Evolutionary conservation across 1,140 invertebrate genomes (phyloP).

Genomic region (Euschistus heros): DNA sequence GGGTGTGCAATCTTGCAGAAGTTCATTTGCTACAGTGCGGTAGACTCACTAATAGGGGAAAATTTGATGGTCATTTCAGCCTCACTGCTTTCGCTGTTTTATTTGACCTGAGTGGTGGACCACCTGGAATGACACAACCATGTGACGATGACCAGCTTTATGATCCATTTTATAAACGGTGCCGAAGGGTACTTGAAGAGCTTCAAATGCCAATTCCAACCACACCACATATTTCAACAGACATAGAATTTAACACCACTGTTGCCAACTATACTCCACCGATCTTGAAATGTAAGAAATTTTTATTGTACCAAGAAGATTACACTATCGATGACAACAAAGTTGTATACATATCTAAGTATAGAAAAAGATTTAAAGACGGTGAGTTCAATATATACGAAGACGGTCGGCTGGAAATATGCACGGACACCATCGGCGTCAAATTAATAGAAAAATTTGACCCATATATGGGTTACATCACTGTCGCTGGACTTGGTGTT

Average conservation of each 20-base stretch:
- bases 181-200: slow-evolving; percentile 36
- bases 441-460: slow-evolving; percentile 37
- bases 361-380: slow-evolving; percentile 33
- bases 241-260: not conserved
- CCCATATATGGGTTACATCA: slow-evolving; percentile 38
- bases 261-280: not conserved
- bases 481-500: slow-evolving; percentile 37
- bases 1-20: slow-evolving; percentile 41
- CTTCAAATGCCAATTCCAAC: not conserved
- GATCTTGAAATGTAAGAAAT: slow-evolving; percentile 16
- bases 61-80: slow-evolving; percentile 34
- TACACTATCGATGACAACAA: slow-evolving; percentile 11
- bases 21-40: slow-evolving; percentile 36
- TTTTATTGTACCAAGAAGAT: slow-evolving; percentile 12
- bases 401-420: slow-evolving; percentile 28
- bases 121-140: slow-evolving; percentile 34
- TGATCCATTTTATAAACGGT: slow-evolving; percentile 44
- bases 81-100: slow-evolving; percentile 41
- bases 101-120: slow-evolving; percentile 37
- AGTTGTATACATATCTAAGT: slow-evolving; percentile 36
- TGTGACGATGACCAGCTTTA: slow-evolving; percentile 36
- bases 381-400: slow-evolving; percentile 27
- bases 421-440: slow-evolving; percentile 31
- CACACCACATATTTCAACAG: not conserved
- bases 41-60: slow-evolving; percentile 22